A percentile compares a stretch with the other conserved stretches of the same genome.
These are phyloP conservation scores for Tenthredo livida DNA, from an alignment of 2,888 invertebrate species.

Conservation along the genomic window DNA sequence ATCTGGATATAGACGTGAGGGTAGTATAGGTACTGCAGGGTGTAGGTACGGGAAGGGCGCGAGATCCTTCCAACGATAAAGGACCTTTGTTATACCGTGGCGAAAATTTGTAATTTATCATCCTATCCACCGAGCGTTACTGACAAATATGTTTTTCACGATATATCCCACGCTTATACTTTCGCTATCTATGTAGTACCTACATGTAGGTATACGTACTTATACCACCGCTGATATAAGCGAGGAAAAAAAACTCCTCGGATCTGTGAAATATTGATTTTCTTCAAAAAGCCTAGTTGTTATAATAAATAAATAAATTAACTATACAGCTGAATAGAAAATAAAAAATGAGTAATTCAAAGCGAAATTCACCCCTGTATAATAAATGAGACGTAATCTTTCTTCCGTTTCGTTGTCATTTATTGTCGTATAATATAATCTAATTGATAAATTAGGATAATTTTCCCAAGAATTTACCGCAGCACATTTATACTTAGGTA, in stretches of 20 bases:
- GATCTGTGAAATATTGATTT: background rate
- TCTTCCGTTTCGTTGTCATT: slow-evolving; percentile 13
- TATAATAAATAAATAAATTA: too few species aligned
- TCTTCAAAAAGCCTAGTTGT: background rate
- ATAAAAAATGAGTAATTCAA: background rate
- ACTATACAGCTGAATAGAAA: too few species aligned
- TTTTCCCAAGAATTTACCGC: background rate
- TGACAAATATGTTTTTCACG: slow-evolving; percentile 46
- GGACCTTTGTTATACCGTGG: slow-evolving; percentile 46
- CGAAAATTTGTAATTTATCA: slow-evolving; percentile 48
- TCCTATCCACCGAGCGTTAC: slow-evolving; percentile 20
- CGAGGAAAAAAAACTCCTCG: background rate
- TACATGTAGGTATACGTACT: background rate
- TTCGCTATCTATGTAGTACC: background rate
- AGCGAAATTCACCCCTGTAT: background rate
- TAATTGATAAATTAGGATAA: slow-evolving; percentile 30
- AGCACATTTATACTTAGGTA: background rate
- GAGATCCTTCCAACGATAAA: slow-evolving; percentile 21
- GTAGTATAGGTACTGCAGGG: background rate
- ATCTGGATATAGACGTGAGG: slow-evolving; percentile 18
- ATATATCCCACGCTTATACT: slow-evolving; percentile 1
- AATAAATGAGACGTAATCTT: background rate
- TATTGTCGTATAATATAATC: slow-evolving; percentile 11
- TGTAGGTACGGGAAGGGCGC: slow-evolving; percentile 6
- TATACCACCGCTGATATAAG: background rate